A percentile compares a stretch with the other conserved stretches of the same genome.
phyloP scores from a whole-genome alignment of 2,797 vertebrate species.

The Mormyrus hasselquistii region DNA sequence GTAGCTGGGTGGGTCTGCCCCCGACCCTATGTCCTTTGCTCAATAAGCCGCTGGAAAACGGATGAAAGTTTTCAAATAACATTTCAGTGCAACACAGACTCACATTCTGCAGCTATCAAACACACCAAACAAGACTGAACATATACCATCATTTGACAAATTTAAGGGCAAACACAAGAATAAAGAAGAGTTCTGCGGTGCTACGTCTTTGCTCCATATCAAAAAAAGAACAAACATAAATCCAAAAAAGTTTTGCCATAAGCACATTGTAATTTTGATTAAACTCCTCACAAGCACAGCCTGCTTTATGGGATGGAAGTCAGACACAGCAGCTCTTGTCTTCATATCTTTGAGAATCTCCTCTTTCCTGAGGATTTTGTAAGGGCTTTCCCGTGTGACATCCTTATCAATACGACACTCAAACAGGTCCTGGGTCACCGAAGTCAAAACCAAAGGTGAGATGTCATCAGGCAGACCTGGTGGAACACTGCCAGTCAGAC shows the following conservation, averaged over 20 bases:
- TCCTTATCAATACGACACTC: conserved; percentile 70
- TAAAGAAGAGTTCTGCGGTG: not conserved
- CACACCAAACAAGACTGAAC: not conserved
- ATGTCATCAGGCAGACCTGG: conserved; percentile 75
- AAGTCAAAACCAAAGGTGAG: conserved; percentile 79
- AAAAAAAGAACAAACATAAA: not conserved
- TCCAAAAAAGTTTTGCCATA: not conserved
- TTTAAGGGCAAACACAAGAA: not conserved
- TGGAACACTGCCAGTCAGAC: not conserved
- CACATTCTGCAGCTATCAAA: not conserved
- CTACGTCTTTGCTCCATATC: not conserved
- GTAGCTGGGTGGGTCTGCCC: not conserved
- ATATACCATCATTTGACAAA: not conserved
- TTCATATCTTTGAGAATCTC: conserved; percentile 77
- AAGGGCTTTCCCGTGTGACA: conserved; percentile 67
- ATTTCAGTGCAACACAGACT: not conserved
- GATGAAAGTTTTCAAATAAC: not conserved
- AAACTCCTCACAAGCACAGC: conserved; percentile 61
- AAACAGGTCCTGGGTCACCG: conserved; percentile 83
- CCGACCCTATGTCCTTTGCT: not conserved
- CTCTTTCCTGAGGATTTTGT: conserved; percentile 81
- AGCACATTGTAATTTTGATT: not conserved
- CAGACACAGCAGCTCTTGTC: conserved; percentile 76
- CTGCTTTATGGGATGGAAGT: conserved; percentile 81
- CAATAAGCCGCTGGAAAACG: not conserved